Percentiles rank a stretch among this genome's conserved stretches.
Evolutionary conservation across 1,140 invertebrate genomes (phyloP).

Genomic region (Brachionus sp.): DNA sequence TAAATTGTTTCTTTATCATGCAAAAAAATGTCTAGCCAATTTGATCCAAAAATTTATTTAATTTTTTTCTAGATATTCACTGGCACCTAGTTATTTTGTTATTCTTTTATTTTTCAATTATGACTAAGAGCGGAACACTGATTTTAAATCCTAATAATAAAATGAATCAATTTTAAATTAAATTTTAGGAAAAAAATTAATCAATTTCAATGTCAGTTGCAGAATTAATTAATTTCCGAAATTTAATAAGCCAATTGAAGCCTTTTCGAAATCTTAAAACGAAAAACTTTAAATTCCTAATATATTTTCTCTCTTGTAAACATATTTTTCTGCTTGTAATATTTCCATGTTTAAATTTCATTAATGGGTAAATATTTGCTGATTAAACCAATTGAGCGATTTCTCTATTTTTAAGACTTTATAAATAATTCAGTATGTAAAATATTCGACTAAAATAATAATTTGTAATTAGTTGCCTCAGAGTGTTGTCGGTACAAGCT

Average conservation of each 20-base stretch:
- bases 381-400: background rate
- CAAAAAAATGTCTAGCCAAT: slow-evolving; percentile 1
- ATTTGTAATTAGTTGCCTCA: background rate
- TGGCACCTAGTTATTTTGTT: background rate
- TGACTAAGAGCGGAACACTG: background rate
- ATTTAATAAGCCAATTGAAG: background rate
- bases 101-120: background rate
- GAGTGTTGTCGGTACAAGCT: background rate
- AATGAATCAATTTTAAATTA: background rate
- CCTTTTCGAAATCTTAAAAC: background rate
- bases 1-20: background rate
- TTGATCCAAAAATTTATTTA: background rate
- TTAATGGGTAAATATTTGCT: slow-evolving; percentile 11
- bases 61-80: no score
- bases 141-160: background rate
- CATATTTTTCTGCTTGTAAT: background rate
- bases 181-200: background rate
- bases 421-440: background rate
- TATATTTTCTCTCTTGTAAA: no score
- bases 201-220: background rate
- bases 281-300: no score
- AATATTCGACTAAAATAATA: background rate
- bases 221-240: background rate
- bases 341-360: background rate
- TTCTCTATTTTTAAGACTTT: background rate